These are phyloP conservation scores for Hydrolagus colliei DNA, from an alignment of 2,797 vertebrate species.

Conservation along the genomic window DNA sequence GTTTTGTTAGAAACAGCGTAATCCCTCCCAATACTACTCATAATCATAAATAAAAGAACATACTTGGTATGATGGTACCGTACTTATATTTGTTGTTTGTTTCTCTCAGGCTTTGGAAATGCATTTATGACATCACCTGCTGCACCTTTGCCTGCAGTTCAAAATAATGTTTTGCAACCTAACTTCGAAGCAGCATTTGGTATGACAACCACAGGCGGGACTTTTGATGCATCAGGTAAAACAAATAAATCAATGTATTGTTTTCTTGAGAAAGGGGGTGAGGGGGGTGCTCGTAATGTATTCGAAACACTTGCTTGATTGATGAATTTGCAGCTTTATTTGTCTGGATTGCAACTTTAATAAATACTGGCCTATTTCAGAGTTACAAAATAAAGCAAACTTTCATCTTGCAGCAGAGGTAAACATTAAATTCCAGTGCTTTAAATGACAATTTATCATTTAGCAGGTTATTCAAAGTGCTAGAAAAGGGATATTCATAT, in stretches of 20 bases:
- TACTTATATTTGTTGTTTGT: conserved; percentile 7
- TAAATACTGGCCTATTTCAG: background rate
- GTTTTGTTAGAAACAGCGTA: background rate
- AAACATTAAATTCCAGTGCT: background rate
- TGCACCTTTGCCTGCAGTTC: conserved; percentile 62
- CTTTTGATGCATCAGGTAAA: conserved; percentile 84
- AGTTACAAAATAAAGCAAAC: background rate
- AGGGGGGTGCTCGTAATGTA: background rate
- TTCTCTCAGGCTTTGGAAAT: conserved; percentile 61
- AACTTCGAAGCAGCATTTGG: conserved; percentile 79
- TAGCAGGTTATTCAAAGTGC: background rate
- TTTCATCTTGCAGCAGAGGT: background rate
- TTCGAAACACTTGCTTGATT: background rate
- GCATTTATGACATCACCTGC: conserved; percentile 66
- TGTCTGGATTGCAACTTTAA: background rate
- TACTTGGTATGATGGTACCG: background rate
- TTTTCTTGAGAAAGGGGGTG: background rate
- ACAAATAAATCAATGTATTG: background rate
- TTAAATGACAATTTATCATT: background rate
- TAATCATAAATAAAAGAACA: background rate
- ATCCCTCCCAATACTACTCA: background rate
- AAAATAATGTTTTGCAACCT: conserved; percentile 79
- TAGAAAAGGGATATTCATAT: background rate
- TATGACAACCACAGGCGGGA: conserved; percentile 64
- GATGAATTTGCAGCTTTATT: background rate